Conservation (phyloP, 2,797 vertebrate species). For the Simalia tracyae region DNA sequence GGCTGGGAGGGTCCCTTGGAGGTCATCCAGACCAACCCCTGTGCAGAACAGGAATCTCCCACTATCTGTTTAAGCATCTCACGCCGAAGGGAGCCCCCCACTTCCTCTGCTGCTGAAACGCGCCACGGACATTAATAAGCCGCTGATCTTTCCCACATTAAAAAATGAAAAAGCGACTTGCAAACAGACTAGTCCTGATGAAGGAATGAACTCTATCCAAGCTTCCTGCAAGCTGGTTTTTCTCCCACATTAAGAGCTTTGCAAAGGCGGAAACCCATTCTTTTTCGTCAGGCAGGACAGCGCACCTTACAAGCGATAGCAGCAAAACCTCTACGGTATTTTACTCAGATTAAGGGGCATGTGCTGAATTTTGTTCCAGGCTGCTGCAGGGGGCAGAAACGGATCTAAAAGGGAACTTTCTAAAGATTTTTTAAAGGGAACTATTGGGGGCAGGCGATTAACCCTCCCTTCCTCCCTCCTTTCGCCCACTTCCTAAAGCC, state of each 20-base stretch:
- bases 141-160: neutral
- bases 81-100: neutral
- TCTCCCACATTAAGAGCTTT: neutral
- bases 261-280: neutral
- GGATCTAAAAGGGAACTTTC: neutral
- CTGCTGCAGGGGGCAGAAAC: neutral
- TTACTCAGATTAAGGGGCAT: neutral
- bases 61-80: neutral
- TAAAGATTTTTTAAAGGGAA: too few relatives aligned
- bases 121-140: neutral
- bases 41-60: neutral
- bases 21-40: neutral
- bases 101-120: neutral
- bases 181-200: neutral
- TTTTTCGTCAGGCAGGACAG: neutral
- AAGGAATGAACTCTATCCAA: neutral
- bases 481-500: constrained; percentile 9
- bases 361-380: neutral
- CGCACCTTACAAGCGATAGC: neutral
- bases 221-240: neutral
- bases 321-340: neutral
- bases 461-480: neutral
- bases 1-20: neutral
- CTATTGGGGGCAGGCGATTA: neutral
- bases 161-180: neutral